Percentiles rank a stretch among this genome's conserved stretches.
These are phyloP conservation scores for Psilopsiagon aymara DNA, from an alignment of 2,113 vertebrate genomes.

Conservation along the genomic window DNA sequence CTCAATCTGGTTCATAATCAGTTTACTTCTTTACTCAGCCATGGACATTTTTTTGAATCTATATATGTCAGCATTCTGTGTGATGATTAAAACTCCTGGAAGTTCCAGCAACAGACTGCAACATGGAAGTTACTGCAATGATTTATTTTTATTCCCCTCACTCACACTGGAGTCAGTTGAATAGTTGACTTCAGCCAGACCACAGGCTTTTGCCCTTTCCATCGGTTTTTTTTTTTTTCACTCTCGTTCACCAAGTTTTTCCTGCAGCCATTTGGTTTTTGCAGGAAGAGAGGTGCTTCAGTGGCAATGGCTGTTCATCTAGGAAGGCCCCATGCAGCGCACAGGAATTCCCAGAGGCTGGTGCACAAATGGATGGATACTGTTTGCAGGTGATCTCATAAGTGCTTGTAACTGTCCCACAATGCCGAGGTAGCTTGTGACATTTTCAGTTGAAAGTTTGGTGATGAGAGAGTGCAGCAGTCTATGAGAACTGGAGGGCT, in stretches of 20 bases:
- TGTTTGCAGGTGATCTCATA: neutral
- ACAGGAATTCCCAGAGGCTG: neutral
- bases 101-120: neutral
- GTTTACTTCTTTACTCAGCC: slow-evolving; percentile 44
- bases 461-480: neutral
- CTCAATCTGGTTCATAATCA: slow-evolving; percentile 20
- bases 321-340: neutral
- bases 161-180: neutral
- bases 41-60: slow-evolving; percentile 12
- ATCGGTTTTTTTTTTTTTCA: neutral
- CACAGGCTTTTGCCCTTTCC: neutral
- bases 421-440: neutral
- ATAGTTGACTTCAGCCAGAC: neutral
- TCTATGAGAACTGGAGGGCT: neutral
- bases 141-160: slow-evolving; percentile 7
- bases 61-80: neutral
- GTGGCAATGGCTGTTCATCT: neutral
- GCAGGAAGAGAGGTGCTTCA: neutral
- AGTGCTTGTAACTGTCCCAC: neutral
- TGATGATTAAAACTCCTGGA: slow-evolving; percentile 15
- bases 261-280: neutral
- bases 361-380: rapidly evolving
- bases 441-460: neutral
- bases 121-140: neutral
- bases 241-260: neutral